Base-by-base conservation (phyloP, 2,888 invertebrate genomes). In the Nomada hirtipes region DNA sequence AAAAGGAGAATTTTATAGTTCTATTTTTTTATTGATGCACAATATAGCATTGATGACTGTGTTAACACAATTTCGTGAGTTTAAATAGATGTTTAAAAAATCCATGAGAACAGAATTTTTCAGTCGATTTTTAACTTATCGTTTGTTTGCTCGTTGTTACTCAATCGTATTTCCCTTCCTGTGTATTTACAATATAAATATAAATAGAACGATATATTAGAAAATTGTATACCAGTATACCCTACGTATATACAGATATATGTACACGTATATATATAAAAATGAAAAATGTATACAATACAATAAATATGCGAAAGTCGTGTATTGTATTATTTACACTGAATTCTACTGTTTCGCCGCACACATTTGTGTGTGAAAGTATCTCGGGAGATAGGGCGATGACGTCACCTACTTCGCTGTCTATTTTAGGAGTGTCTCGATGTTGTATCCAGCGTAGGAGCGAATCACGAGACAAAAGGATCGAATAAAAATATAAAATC, bases 361-460 rank as follows among this genome's bases (percentile, higher is more conserved):
- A 67, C 75, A 59, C 60, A 69, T 50, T 71, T 59, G 83, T 82
- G 83, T 82, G 85, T 82, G 86, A 88, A 89, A 88, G 84, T 86
- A 86, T 86, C 81, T 84, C 81, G 83, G 85, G 88, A 90, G 89
- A 88, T 90, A 90, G 88, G 84, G 78, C 88, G 87, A 88, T 93
- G 92, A 92, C 92, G 92, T 93, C 93, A 93, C 79, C 84, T 75
- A 82, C 84, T 90, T 82, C 75, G 89, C 90, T 90, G 88, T 89
- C 92, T 93, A 93, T 93, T 93, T 93, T 93, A 92, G 91, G 93
- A 92, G 90, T 89, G 92, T 89, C 91, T 89, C 91, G 88, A 82
- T 71, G 79, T 81, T 88, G 82, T 83, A 85, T 89, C 86, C 82
- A 86, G 85, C 86, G 88, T 82, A 85, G 83, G 79, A 82, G 70